Conservation (phyloP, 2,888 invertebrate species). For the Phalera bucephala region DNA sequence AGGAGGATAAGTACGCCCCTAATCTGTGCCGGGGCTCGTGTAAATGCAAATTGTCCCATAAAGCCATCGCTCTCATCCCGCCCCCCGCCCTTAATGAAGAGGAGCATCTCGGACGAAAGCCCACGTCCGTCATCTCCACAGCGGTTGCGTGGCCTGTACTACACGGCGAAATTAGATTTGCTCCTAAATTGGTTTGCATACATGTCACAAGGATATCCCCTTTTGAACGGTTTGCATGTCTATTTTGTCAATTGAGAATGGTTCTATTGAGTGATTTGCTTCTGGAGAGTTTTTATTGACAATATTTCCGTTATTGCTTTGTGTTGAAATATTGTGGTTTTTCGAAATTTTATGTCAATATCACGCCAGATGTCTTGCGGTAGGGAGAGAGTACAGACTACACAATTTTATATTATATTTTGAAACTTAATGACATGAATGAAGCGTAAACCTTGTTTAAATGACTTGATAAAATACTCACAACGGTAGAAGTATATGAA, state of each 20-base stretch:
- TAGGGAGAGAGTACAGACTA: too few relatives aligned
- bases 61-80: constrained; percentile 61
- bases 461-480: too few relatives aligned
- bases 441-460: too few relatives aligned
- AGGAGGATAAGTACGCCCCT: constrained; percentile 78
- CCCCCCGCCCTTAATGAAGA: constrained; percentile 71
- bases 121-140: constrained; percentile 72
- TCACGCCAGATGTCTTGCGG: too few relatives aligned
- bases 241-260: background rate
- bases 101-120: constrained; percentile 66
- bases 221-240: constrained; percentile 6
- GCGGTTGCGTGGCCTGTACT: constrained; percentile 61
- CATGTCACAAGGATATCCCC: constrained; percentile 37
- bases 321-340: too few relatives aligned
- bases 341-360: too few relatives aligned
- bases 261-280: background rate
- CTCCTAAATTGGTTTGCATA: constrained; percentile 62
- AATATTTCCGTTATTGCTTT: too few relatives aligned
- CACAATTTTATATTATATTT: too few relatives aligned
- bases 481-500: too few relatives aligned
- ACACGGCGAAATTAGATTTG: constrained; percentile 67
- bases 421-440: too few relatives aligned
- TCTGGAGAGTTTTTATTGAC: too few relatives aligned
- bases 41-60: constrained; percentile 83
- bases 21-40: constrained; percentile 80